These are phyloP conservation scores for Diadegma fenestrale DNA, from an alignment of 2,888 invertebrate species.

Conservation along the genomic window DNA sequence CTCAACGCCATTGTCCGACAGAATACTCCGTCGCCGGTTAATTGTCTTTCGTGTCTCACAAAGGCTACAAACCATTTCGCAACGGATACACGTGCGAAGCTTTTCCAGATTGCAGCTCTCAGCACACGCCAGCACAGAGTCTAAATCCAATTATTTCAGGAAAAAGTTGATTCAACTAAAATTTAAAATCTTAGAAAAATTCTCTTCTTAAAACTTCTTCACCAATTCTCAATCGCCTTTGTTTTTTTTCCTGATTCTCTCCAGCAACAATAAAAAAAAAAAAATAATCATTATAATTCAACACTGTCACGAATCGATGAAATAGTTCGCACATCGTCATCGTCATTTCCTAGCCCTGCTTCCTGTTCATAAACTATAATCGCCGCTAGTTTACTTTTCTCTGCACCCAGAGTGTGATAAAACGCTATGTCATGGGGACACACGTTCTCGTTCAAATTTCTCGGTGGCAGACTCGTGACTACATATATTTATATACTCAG, in stretches of 20 bases:
- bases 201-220: background rate
- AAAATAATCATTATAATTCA: background rate
- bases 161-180: background rate
- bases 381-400: slow-evolving; percentile 8
- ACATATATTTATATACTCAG: background rate
- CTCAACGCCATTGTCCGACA: slow-evolving; percentile 19
- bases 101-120: slow-evolving; percentile 48
- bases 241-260: background rate
- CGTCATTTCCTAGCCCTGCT: slow-evolving; percentile 14
- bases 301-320: background rate
- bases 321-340: slow-evolving; percentile 9
- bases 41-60: slow-evolving; percentile 53
- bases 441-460: slow-evolving; percentile 27
- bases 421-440: slow-evolving; percentile 35
- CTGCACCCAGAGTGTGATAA: background rate
- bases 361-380: background rate
- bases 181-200: background rate
- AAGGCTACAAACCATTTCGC: slow-evolving; percentile 18
- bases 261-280: background rate
- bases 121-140: background rate
- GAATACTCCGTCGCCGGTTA: slow-evolving; percentile 48
- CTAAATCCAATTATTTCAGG: background rate
- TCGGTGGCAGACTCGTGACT: background rate
- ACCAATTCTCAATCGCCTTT: background rate
- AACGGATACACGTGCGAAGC: slow-evolving; percentile 1